A percentile compares a stretch with the other conserved stretches of the same genome.
Evolutionary conservation across 2,888 invertebrate genomes (phyloP).

Genomic region (Tupiocoris notatus): DNA sequence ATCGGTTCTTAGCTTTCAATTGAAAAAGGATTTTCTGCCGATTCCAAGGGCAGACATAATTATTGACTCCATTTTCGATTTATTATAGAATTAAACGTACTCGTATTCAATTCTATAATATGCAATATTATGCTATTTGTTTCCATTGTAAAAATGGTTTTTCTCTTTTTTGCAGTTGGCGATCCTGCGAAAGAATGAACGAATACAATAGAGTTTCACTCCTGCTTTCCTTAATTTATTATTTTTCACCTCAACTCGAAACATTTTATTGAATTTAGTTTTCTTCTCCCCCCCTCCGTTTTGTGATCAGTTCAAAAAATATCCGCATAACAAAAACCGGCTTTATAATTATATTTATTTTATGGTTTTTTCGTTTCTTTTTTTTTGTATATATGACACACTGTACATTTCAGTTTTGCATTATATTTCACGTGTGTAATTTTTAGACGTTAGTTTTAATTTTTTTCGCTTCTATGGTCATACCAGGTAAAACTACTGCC

Average conservation of each 20-base stretch:
- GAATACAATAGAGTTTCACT: slow-evolving; percentile 29
- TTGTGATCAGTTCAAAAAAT: neutral
- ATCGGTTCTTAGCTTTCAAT: too few relatives aligned
- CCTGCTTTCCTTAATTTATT: slow-evolving; percentile 36
- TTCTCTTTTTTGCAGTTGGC: slow-evolving; percentile 36
- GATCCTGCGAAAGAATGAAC: slow-evolving; percentile 29
- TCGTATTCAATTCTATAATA: too few relatives aligned
- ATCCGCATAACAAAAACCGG: neutral
- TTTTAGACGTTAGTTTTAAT: slow-evolving; percentile 31
- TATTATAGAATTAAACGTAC: too few relatives aligned
- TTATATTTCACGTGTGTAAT: slow-evolving; percentile 30
- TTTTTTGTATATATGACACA: slow-evolving; percentile 32
- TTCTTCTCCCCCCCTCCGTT: neutral
- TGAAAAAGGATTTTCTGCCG: too few relatives aligned
- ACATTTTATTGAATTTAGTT: neutral
- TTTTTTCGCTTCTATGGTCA: slow-evolving; percentile 26
- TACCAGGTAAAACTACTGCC: slow-evolving; percentile 36
- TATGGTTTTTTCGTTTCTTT: slow-evolving; percentile 17
- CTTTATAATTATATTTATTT: slow-evolving; percentile 2
- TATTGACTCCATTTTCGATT: too few relatives aligned
- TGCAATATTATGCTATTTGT: too few relatives aligned
- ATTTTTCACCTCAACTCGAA: slow-evolving; percentile 12
- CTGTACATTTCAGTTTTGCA: slow-evolving; percentile 38
- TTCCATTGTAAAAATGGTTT: too few relatives aligned
- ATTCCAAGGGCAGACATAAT: too few relatives aligned